These are phyloP conservation scores for Coelopa frigida DNA, from an alignment of 1,140 invertebrate species.

Conservation along the genomic window DNA sequence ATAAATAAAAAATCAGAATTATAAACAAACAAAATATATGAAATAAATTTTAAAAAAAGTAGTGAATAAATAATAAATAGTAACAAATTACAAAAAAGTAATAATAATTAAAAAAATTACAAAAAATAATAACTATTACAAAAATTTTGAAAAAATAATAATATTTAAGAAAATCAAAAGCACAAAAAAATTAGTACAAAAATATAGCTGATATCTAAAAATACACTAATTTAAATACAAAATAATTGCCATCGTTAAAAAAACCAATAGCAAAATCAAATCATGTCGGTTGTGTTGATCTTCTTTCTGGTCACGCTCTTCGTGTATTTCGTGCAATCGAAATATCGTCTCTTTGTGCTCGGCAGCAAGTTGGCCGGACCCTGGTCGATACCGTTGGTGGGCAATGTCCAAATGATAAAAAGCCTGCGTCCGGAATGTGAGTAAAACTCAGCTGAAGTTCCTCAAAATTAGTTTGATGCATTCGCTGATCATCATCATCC, in stretches of 20 bases:
- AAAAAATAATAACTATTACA: too few relatives aligned
- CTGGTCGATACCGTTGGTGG: slow-evolving; percentile 31
- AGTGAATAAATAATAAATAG: too few relatives aligned
- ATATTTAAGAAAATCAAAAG: neutral
- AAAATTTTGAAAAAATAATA: too few relatives aligned
- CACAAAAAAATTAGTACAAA: neutral
- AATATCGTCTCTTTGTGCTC: slow-evolving; percentile 7
- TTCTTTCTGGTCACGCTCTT: neutral
- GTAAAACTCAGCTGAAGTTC: slow-evolving; percentile 10
- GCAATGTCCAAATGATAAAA: slow-evolving; percentile 37
- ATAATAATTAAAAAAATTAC: too few relatives aligned
- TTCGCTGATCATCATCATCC: neutral
- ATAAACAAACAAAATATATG: too few relatives aligned
- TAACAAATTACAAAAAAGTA: too few relatives aligned
- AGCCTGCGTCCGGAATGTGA: slow-evolving; percentile 37
- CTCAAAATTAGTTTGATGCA: neutral
- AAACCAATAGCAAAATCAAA: neutral
- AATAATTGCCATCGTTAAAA: slow-evolving; percentile 3
- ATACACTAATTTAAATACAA: neutral
- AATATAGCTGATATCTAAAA: slow-evolving; percentile 1
- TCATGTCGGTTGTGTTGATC: slow-evolving; percentile 13
- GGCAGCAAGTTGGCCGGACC: slow-evolving; percentile 23
- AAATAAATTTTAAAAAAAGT: too few relatives aligned
- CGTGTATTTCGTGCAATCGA: slow-evolving; percentile 2
- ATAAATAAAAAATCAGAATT: too few relatives aligned